These are phyloP conservation scores for Sardina pilchardus DNA, from an alignment of 2,113 vertebrate species.

Conservation along the genomic window DNA sequence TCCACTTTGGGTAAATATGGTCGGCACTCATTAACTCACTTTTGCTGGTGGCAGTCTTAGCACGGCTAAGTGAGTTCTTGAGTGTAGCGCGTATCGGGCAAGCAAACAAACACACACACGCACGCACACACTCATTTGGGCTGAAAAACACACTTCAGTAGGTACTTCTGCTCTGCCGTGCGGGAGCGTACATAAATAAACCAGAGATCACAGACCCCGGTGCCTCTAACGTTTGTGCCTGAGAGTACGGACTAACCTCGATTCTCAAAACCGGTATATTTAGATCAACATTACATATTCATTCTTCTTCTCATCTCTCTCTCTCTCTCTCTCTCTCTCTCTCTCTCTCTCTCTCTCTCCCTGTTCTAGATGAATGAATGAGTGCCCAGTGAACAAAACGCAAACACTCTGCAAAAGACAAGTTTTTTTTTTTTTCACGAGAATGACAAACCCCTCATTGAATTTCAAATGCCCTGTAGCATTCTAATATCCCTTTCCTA, in stretches of 20 bases:
- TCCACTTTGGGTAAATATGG: not conserved
- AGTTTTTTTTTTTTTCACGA: not conserved
- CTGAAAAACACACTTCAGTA: not conserved
- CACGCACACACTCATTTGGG: not conserved
- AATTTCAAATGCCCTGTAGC: not conserved
- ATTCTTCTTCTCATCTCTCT: not conserved
- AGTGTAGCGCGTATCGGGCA: not conserved
- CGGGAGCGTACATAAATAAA: not conserved
- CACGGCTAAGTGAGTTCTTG: not conserved
- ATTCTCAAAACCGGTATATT: constrained; percentile 3
- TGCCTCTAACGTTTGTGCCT: not conserved
- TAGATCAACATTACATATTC: constrained; percentile 11
- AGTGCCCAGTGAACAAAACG: not conserved
- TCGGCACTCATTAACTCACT: not conserved
- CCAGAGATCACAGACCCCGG: not conserved
- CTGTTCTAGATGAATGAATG: constrained; percentile 12
- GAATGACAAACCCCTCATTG: not conserved
- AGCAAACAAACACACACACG: not conserved
- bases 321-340: not conserved
- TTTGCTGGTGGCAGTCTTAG: not conserved
- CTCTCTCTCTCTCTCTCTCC: not conserved
- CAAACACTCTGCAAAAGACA: not conserved
- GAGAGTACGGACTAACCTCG: not conserved
- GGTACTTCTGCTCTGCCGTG: not conserved
- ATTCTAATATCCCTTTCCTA: not conserved